Percentiles rank a stretch among this genome's conserved stretches.
These are phyloP conservation scores for Pteronotus mesoamericanus DNA, from an alignment of 2,797 vertebrate species.

Conservation along the genomic window DNA sequence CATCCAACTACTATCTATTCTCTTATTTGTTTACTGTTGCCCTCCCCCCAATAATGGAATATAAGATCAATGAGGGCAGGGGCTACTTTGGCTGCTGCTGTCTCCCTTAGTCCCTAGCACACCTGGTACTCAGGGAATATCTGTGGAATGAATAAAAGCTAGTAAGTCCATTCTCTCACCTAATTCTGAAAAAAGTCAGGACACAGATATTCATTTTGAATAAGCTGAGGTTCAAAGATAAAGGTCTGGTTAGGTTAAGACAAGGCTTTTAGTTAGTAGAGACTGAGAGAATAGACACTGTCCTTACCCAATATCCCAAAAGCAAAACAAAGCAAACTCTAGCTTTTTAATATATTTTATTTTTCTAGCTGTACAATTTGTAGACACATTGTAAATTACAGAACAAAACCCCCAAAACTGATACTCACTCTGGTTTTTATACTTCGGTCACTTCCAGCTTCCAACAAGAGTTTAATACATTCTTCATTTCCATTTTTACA, in stretches of 20 bases:
- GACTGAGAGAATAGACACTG: neutral
- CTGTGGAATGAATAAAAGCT: slow-evolving; percentile 4
- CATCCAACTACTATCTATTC: neutral
- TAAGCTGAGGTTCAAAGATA: neutral
- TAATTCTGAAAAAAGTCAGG: neutral
- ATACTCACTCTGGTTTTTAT: slow-evolving; percentile 86
- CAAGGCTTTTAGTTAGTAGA: neutral
- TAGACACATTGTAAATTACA: neutral
- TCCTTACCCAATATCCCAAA: neutral
- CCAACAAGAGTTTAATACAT: slow-evolving; percentile 88
- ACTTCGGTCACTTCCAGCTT: slow-evolving; percentile 87
- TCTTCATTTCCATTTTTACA: slow-evolving; percentile 87
- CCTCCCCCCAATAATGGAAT: neutral
- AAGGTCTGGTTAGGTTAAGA: neutral
- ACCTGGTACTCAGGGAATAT: neutral
- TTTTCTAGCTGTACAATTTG: neutral
- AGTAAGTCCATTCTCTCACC: neutral
- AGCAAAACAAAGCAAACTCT: neutral
- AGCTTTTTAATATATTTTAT: neutral
- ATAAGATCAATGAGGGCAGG: neutral
- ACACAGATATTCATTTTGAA: neutral
- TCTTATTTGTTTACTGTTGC: neutral
- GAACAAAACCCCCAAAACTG: neutral
- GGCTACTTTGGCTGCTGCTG: neutral
- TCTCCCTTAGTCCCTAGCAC: neutral